A percentile compares a stretch with the other conserved stretches of the same genome.
Evolutionary conservation across 2,113 vertebrate genomes (phyloP).

Genomic region (Xyliphius kryptos): DNA sequence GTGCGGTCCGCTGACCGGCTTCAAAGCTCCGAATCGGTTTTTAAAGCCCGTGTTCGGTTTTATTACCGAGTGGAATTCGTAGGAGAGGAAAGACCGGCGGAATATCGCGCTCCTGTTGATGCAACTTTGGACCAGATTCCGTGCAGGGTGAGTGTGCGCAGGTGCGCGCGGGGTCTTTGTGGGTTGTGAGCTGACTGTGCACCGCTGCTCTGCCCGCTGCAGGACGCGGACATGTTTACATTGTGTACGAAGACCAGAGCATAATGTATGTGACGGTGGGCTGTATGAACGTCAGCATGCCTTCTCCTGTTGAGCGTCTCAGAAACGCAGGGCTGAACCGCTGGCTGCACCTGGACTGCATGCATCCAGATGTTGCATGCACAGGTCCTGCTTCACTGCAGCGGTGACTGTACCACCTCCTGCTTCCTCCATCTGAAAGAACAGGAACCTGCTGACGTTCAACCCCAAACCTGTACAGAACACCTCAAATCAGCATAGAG

Average conservation of each 20-base stretch:
- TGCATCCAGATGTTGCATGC: background rate
- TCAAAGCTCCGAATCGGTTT: too few species aligned
- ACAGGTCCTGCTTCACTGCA: too few species aligned
- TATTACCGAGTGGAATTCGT: constrained; percentile 13
- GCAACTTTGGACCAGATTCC: constrained; percentile 60
- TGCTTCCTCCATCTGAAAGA: too few species aligned
- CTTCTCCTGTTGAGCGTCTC: background rate
- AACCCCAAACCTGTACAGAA: too few species aligned
- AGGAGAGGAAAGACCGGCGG: constrained; percentile 18
- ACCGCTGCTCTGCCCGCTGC: too few species aligned
- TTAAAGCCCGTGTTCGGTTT: constrained; percentile 1
- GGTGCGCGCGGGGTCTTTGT: background rate
- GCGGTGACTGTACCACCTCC: too few species aligned
- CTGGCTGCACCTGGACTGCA: background rate
- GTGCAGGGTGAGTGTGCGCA: constrained; percentile 58
- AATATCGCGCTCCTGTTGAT: constrained; percentile 49
- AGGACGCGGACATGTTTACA: too few species aligned
- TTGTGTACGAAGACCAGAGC: background rate
- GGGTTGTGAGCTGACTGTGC: too few species aligned
- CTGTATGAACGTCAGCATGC: background rate
- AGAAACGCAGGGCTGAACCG: too few species aligned
- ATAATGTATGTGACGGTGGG: background rate
- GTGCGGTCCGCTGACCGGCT: too few species aligned
- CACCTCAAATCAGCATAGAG: too few species aligned
- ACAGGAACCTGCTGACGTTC: too few species aligned